Evolutionary conservation across 2,797 vertebrate species (phyloP).

Genomic region (Fundulus diaphanus): DNA sequence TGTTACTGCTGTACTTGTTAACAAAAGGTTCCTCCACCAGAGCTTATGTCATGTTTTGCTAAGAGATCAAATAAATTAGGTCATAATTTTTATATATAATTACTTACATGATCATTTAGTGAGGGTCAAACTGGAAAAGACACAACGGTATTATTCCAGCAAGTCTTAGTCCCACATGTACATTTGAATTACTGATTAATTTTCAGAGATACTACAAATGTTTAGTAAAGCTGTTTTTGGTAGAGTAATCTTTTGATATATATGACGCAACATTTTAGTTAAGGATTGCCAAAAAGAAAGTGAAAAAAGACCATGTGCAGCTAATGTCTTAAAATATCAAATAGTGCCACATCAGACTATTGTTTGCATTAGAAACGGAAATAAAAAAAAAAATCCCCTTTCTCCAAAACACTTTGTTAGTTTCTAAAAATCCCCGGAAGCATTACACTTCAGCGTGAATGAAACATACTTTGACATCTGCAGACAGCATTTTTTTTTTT

Average conservation of each 20-base stretch:
- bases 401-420: background rate
- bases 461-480: background rate
- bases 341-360: constrained; percentile 13
- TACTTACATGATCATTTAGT: background rate
- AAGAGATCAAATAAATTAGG: no score
- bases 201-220: constrained; percentile 28
- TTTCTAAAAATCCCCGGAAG: background rate
- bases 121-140: background rate
- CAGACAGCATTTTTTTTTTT: background rate
- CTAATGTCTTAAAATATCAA: constrained; percentile 12
- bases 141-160: constrained; percentile 12
- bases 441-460: background rate
- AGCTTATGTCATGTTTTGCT: no score
- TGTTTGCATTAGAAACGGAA: background rate
- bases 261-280: constrained; percentile 22
- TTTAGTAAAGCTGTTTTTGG: constrained; percentile 20
- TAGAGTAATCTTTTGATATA: constrained; percentile 11
- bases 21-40: no score
- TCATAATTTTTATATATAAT: no score
- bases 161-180: constrained; percentile 9
- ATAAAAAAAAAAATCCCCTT: background rate
- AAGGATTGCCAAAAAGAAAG: background rate
- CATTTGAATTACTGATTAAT: constrained; percentile 17
- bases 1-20: no score
- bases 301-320: constrained; percentile 25